Evolutionary conservation across 2,113 vertebrate species (phyloP).

Genomic region (Parus major): DNA sequence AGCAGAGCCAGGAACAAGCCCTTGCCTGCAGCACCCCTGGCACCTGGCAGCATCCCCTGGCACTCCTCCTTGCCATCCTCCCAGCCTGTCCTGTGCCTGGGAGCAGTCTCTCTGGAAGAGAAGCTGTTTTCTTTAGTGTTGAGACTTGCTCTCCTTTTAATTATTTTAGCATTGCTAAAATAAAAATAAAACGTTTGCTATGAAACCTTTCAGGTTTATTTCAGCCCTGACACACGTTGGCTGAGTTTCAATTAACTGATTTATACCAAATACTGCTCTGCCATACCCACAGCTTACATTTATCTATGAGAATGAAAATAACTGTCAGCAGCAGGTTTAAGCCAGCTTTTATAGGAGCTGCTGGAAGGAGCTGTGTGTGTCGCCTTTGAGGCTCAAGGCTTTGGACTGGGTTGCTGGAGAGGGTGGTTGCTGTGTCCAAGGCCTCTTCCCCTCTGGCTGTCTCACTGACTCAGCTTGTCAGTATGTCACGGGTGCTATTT

Average conservation of each 20-base stretch:
- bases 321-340: not conserved
- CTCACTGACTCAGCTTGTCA: not conserved
- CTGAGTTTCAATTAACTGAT: slow-evolving; percentile 4
- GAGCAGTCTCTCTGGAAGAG: not conserved
- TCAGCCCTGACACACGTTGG: not conserved
- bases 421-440: not conserved
- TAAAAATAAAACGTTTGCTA: not conserved
- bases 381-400: not conserved
- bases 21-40: rapidly evolving
- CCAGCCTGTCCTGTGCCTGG: not conserved
- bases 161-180: slow-evolving; percentile 1
- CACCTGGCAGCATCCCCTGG: not conserved
- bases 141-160: not conserved
- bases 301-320: not conserved
- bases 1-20: not conserved
- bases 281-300: not conserved
- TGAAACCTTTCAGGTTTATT: slow-evolving; percentile 3
- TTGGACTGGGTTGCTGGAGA: not conserved
- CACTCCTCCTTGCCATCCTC: not conserved
- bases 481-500: rapidly evolving
- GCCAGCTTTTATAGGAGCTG: not conserved
- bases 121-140: not conserved
- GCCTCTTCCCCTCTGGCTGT: not conserved
- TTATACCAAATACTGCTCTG: not conserved
- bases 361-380: not conserved